Evolutionary conservation across 2,888 invertebrate genomes (phyloP), one percentile per base, ranked within the genome.

Genomic region (Cerastis rubricosa): DNA sequence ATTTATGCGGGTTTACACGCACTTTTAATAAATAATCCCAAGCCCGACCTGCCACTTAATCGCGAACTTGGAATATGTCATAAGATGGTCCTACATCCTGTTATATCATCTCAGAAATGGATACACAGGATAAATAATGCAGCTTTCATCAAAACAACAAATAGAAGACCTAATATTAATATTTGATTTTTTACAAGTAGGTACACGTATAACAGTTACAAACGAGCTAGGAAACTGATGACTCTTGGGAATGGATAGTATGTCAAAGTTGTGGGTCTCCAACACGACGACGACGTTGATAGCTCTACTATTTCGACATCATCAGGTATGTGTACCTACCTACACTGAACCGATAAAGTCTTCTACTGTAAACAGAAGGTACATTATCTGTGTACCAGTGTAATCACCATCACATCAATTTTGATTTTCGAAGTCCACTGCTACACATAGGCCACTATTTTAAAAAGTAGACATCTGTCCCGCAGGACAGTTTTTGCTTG

Each of bases 1-100:
- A 92, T 93, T 92, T 92, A 92, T 91, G 89, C 81, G 84, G 89
- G 89, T 92, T 92, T 93, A 91, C 89, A 87, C 73, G 87, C 85
- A 85, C 87, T 89, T 89, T 90, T 85, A 86, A 87, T 87, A 87
- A 85, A 85, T 90, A 89, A 91, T 90, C 83, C 86, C 81, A 81
- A 90, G 89, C 84, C 85, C 81, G 82, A 81, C 84, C 87, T 88
- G 88, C 82, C 81, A 80, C 72, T 74, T 73, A 51, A 47, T 69
- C 61, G 59, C 11, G 8, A 43, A 76, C 61, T 64, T 47, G 25
- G 35, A 64, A 68, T 57, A 54, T 49, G 59, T 29, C 40, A 54
- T n/a, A 64, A 17, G 35, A 49, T n/a, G 22, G 35, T n/a, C 25
- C 25, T 43, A 17, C 22, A 81, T 63, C 22, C 2, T 25, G 35